Evolutionary conservation across 1,140 invertebrate genomes (phyloP).

Genomic region (Cyphomyrmex costatus): DNA sequence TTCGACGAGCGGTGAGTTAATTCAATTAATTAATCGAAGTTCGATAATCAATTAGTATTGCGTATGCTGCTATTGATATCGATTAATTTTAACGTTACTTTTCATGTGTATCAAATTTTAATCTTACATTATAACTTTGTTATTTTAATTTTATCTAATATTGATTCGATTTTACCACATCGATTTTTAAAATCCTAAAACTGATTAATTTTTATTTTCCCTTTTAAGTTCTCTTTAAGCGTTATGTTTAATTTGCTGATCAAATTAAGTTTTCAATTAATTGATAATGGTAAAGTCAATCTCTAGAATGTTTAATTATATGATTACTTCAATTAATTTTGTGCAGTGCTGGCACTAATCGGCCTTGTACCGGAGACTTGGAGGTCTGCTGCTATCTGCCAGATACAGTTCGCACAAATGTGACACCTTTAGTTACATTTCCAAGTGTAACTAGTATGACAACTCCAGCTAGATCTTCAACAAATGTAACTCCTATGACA

Average conservation of each 20-base stretch:
- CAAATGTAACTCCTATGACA: conserved; percentile 24
- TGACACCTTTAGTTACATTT: conserved; percentile 20
- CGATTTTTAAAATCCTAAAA: background rate
- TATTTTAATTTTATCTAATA: background rate
- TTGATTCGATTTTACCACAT: background rate
- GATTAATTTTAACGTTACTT: conserved; percentile 22
- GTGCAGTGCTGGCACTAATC: conserved; percentile 64
- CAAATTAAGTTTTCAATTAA: background rate
- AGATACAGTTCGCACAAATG: conserved; percentile 44
- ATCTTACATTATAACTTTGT: background rate
- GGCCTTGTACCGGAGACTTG: conserved; percentile 76
- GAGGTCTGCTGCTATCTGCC: conserved; percentile 81
- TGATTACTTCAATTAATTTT: background rate
- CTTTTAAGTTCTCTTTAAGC: background rate
- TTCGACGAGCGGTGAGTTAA: conserved; percentile 86
- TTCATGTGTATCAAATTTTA: conserved; percentile 13
- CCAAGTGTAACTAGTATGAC: conserved; percentile 22
- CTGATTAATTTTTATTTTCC: background rate
- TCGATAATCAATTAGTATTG: background rate
- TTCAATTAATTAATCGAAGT: conserved; percentile 28
- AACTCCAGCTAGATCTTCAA: conserved; percentile 18
- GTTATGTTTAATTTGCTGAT: background rate
- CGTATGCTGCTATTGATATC: background rate
- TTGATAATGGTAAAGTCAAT: background rate
- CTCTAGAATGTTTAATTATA: background rate